Evolutionary conservation across 2,113 vertebrate species (phyloP), one percentile per base, ranked within the genome.

Genomic region (Echinops telfairi): DNA sequence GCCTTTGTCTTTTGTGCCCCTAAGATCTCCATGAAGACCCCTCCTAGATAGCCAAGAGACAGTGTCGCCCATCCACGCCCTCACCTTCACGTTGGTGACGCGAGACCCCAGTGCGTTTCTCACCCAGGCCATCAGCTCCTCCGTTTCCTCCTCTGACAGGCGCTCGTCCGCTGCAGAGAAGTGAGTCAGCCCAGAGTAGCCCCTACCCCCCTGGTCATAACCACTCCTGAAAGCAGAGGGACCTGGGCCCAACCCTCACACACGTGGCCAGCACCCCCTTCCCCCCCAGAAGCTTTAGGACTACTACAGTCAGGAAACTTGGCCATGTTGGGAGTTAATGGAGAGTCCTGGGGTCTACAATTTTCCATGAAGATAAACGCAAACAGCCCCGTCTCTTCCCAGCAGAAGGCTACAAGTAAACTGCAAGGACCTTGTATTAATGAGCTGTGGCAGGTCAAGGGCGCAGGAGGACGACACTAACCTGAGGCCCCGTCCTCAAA

Each of bases 121-220:
- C 98, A 99, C 99, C 99, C 99, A 99, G 73, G 99, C 98, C 95
- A 99, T 98, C 70, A 99, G 98, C 93, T 99, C 99, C 31, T 99
- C 99, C 0, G 98, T 96, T 64, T 99, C 98, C 90, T 98, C 97
- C 97, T 99, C 98, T 0, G 98, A 97, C 89, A 99, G 98, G 47
- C 98, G 97, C 94, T 99, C 99, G 0, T 97, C 97, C 40, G 98
- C 99, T 99, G 95, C 11, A 53, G 71, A 36, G 40, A 12, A 84
- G 68, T 19, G 20, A 33, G 36, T 73, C 71, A 73, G 33, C 71
- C 71, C 10, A 9, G 19, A 22, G 68, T 1, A 16, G 53, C 29
- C 29, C 47, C 12, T 31, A 8, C 25, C 27, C 11, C 64, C 9
- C 64, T 14, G 62, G 23, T 7, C 27, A 66, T 27, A 27, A 20